These are phyloP conservation scores for Naso thynnoides DNA, from an alignment of 2,797 vertebrate species.

Conservation along the genomic window DNA sequence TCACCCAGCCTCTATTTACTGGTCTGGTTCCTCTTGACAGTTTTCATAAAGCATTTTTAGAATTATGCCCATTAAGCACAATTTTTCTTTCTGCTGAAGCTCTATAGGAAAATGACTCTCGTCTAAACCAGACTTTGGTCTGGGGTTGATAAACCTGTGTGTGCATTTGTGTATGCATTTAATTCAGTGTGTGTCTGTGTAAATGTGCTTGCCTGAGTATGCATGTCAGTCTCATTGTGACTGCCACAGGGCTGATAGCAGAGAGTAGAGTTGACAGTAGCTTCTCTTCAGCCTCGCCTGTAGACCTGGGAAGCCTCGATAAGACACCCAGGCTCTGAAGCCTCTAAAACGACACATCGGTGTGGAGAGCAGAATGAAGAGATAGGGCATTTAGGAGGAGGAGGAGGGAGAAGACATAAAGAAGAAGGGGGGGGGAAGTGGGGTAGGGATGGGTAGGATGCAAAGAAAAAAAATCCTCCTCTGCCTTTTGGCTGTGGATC, in stretches of 20 bases:
- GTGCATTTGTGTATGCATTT: constrained; percentile 15
- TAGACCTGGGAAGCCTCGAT: constrained; percentile 83
- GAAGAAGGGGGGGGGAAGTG: constrained; percentile 36
- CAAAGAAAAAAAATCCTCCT: constrained; percentile 48
- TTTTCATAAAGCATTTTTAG: constrained; percentile 66
- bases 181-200: constrained; percentile 35
- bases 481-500: constrained; percentile 73
- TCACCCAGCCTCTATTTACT: constrained; percentile 58
- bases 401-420: constrained; percentile 31
- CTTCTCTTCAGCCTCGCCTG: constrained; percentile 72
- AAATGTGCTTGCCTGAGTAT: constrained; percentile 62
- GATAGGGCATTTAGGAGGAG: constrained; percentile 54
- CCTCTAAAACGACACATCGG: constrained; percentile 72
- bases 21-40: constrained; percentile 59
- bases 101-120: constrained; percentile 50
- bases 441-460: constrained; percentile 41
- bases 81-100: constrained; percentile 53
- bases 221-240: constrained; percentile 73
- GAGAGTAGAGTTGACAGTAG: constrained; percentile 70
- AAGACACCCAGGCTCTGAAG: constrained; percentile 77
- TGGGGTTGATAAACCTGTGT: constrained; percentile 57
- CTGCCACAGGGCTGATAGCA: constrained; percentile 72
- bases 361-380: constrained; percentile 70
- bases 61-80: constrained; percentile 74
- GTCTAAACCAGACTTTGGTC: constrained; percentile 65